phyloP scores from a whole-genome alignment of 1,140 invertebrate species.

The Drosophila mojavensis region DNA sequence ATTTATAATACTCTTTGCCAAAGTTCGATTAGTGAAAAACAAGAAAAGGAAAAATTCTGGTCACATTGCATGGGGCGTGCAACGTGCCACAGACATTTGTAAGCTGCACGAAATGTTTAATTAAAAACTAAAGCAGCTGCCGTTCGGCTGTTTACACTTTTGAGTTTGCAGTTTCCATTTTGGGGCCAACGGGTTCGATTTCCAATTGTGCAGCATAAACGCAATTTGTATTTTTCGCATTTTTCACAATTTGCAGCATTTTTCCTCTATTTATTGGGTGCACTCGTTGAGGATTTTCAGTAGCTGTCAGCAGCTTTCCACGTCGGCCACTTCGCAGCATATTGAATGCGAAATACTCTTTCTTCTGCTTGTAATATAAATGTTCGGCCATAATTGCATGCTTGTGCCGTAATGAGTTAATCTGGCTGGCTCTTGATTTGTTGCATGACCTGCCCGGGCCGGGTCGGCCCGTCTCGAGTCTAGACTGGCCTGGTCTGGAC shows the following conservation, averaged over 20 bases:
- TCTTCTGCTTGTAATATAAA: not conserved
- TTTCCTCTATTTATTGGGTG: constrained; percentile 24
- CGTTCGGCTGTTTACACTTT: constrained; percentile 41
- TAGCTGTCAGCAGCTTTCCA: constrained; percentile 43
- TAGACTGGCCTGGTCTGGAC: constrained; percentile 1
- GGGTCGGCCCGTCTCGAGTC: not conserved
- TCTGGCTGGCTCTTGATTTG: constrained; percentile 15
- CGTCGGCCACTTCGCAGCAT: not conserved
- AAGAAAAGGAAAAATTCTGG: not conserved
- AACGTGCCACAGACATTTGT: constrained; percentile 52
- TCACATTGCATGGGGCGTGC: constrained; percentile 27
- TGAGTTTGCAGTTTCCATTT: constrained; percentile 44
- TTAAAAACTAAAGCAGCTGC: constrained; percentile 75
- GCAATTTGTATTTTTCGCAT: constrained; percentile 43
- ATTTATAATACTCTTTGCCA: too few species aligned
- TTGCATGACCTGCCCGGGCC: not conserved
- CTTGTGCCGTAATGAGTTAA: constrained; percentile 22
- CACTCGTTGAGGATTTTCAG: constrained; percentile 44
- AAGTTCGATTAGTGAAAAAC: too few species aligned
- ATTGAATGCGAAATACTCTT: constrained; percentile 13
- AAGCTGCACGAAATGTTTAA: constrained; percentile 60
- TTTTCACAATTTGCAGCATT: constrained; percentile 19
- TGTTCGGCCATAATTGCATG: not conserved
- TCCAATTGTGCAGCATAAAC: constrained; percentile 50
- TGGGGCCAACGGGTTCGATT: constrained; percentile 1